Evolutionary conservation across 1,140 invertebrate species (phyloP).

Genomic region (Diachasmimorpha longicaudata): DNA sequence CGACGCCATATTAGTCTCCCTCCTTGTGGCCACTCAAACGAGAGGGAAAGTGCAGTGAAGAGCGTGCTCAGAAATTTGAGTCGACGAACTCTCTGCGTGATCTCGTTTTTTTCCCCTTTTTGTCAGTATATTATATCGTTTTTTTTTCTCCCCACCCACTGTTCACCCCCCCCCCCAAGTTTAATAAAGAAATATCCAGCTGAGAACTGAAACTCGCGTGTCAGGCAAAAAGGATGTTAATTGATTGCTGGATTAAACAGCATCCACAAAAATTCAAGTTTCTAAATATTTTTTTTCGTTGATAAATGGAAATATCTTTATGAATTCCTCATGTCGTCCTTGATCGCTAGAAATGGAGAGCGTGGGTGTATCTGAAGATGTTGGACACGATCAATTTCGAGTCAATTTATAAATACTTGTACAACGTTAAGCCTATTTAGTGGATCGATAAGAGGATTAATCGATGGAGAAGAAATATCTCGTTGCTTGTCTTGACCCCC

Average conservation of each 20-base stretch:
- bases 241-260: background rate
- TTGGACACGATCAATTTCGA: slow-evolving; percentile 21
- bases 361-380: background rate
- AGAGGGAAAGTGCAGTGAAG: background rate
- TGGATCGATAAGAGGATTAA: slow-evolving; percentile 35
- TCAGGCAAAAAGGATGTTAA: background rate
- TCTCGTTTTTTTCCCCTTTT: background rate
- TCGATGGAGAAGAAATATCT: slow-evolving; percentile 1
- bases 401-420: slow-evolving; percentile 25
- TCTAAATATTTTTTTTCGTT: background rate
- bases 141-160: background rate
- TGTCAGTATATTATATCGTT: background rate
- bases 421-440: slow-evolving; percentile 32
- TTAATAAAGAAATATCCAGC: slow-evolving; percentile 17
- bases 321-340: background rate
- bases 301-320: background rate
- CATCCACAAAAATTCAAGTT: background rate
- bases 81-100: slow-evolving; percentile 22
- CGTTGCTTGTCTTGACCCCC: background rate
- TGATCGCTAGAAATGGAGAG: background rate
- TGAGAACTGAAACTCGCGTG: background rate
- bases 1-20: slow-evolving; percentile 18
- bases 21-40: background rate
- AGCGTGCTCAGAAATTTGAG: slow-evolving; percentile 22
- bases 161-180: background rate